These are phyloP conservation scores for Sebastes hopkinsi DNA, from an alignment of 2,797 vertebrate species.

Conservation along the genomic window DNA sequence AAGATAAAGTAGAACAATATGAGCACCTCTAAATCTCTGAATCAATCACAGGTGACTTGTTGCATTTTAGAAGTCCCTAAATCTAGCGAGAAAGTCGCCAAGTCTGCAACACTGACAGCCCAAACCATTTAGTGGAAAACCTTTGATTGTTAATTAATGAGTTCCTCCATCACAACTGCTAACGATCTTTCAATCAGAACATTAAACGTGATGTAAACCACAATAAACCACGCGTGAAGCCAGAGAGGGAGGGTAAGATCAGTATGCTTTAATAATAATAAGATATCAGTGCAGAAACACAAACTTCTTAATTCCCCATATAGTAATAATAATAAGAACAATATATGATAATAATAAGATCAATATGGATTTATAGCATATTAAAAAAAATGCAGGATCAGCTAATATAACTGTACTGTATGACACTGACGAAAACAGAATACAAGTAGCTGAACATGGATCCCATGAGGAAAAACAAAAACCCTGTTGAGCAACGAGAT, in stretches of 20 bases:
- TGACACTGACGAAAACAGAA: slow-evolving; percentile 77
- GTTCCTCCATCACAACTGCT: neutral
- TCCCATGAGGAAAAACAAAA: slow-evolving; percentile 58
- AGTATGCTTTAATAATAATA: slow-evolving; percentile 98
- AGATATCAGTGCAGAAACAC: slow-evolving; percentile 98
- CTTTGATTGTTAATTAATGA: neutral
- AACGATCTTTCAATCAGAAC: neutral
- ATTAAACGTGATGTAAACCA: neutral
- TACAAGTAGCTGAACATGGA: slow-evolving; percentile 52
- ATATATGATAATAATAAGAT: slow-evolving; percentile 74
- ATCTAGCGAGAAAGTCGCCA: too few relatives aligned
- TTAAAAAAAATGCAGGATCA: slow-evolving; percentile 86
- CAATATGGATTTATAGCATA: slow-evolving; percentile 88
- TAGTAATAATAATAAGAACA: slow-evolving; percentile 84
- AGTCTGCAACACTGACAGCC: too few relatives aligned
- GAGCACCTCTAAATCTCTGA: too few relatives aligned
- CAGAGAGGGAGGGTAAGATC: slow-evolving; percentile 78
- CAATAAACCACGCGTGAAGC: slow-evolving; percentile 22
- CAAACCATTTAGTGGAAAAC: neutral
- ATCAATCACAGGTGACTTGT: too few relatives aligned
- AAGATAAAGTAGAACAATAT: too few relatives aligned
- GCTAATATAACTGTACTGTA: slow-evolving; percentile 85
- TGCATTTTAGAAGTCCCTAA: too few relatives aligned
- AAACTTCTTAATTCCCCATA: slow-evolving; percentile 92
- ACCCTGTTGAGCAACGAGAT: slow-evolving; percentile 63